Conservation (phyloP, 92 coral and sea anemone genomes). For the Hydrozoanthus gracilis region DNA sequence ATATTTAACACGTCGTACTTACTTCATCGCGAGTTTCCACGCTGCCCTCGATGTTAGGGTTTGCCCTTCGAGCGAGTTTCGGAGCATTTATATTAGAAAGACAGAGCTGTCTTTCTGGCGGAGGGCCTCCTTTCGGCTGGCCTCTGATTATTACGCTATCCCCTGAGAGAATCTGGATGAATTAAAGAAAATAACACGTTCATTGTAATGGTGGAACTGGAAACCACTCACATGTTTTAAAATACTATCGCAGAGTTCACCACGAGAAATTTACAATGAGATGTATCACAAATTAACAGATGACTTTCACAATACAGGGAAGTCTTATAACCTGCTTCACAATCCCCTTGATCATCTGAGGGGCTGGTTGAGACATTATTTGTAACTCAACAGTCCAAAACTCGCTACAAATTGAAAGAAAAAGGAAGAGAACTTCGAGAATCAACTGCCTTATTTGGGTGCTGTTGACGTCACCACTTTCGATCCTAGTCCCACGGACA, state of each 20-base stretch:
- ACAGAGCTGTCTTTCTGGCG: conserved; percentile 97
- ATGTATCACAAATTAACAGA: background rate
- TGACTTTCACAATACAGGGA: background rate
- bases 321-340: conserved; percentile 82
- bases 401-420: conserved; percentile 73
- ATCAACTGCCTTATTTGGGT: conserved; percentile 76
- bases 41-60: conserved; percentile 88
- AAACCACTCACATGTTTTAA: conserved; percentile 31
- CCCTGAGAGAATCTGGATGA: conserved; percentile 90
- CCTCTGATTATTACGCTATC: conserved; percentile 95
- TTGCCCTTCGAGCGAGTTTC: conserved; percentile 90
- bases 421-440: conserved; percentile 69
- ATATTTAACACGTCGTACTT: background rate
- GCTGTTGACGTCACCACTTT: conserved; percentile 72
- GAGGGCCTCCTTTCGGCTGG: conserved; percentile 99
- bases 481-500: conserved; percentile 32
- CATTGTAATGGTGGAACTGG: conserved; percentile 26
- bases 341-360: conserved; percentile 94
- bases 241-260: background rate
- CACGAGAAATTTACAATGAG: background rate
- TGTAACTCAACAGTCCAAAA: conserved; percentile 50
- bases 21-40: conserved; percentile 94
- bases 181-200: background rate
- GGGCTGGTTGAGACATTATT: conserved; percentile 89
- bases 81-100: conserved; percentile 94